phyloP scores from a whole-genome alignment of 2,888 invertebrate genomes.

The Pollenia labialis region DNA sequence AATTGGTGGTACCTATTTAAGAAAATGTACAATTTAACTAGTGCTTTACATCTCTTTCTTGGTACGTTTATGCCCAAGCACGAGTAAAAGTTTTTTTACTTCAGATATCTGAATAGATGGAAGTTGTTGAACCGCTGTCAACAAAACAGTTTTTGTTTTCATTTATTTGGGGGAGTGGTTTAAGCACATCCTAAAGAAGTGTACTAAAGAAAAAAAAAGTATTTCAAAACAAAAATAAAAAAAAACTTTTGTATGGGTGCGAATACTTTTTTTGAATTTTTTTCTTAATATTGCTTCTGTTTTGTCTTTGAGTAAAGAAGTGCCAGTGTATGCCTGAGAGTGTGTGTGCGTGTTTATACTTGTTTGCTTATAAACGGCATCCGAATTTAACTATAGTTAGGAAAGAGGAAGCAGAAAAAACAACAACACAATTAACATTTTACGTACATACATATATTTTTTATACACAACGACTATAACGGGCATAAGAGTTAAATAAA shows the following conservation, averaged over 20 bases:
- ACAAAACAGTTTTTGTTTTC: slow-evolving; percentile 50
- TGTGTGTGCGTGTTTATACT: slow-evolving; percentile 1
- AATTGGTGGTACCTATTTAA: neutral
- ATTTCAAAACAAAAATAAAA: neutral
- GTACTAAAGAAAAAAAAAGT: slow-evolving; percentile 17
- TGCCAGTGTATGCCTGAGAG: neutral
- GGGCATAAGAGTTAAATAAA: slow-evolving; percentile 39
- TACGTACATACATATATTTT: neutral
- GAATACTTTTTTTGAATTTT: slow-evolving; percentile 36
- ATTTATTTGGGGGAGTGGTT: slow-evolving; percentile 71
- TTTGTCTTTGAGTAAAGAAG: slow-evolving; percentile 14
- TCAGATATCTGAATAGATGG: slow-evolving; percentile 57
- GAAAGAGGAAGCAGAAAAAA: slow-evolving; percentile 37
- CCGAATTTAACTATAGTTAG: slow-evolving; percentile 17
- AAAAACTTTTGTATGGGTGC: slow-evolving; percentile 61
- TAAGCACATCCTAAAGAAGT: slow-evolving; percentile 65
- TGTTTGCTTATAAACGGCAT: slow-evolving; percentile 12
- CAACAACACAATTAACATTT: neutral
- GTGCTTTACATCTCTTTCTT: slow-evolving; percentile 7
- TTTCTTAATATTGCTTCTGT: slow-evolving; percentile 19
- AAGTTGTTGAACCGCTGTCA: slow-evolving; percentile 71
- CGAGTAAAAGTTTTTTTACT: slow-evolving; percentile 37
- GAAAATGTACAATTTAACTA: slow-evolving; percentile 4
- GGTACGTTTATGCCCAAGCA: slow-evolving; percentile 4
- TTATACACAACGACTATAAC: slow-evolving; percentile 13